These are phyloP conservation scores for Limnephilus lunatus DNA, from an alignment of 2,888 invertebrate species.

Conservation along the genomic window DNA sequence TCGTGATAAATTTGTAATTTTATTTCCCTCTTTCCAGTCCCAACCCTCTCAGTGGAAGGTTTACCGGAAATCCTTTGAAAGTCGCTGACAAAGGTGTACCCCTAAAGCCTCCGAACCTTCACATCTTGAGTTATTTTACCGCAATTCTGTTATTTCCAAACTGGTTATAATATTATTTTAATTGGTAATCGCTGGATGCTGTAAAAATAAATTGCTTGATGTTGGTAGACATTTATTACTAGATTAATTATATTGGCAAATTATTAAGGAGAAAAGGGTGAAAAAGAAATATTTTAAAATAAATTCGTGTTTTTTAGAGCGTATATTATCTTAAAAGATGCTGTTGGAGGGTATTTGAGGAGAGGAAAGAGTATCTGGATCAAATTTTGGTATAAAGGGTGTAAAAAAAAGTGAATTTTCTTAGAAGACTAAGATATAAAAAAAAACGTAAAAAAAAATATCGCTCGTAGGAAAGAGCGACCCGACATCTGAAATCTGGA, in stretches of 20 bases:
- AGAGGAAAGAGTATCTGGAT: too few relatives aligned
- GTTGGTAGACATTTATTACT: neutral
- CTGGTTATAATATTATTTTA: neutral
- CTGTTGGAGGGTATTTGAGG: too few relatives aligned
- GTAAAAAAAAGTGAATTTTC: too few relatives aligned
- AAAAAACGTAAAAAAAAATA: too few relatives aligned
- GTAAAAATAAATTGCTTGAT: neutral
- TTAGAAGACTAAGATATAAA: too few relatives aligned
- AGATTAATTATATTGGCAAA: neutral
- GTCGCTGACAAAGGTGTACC: neutral
- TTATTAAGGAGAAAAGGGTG: neutral
- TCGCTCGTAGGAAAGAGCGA: too few relatives aligned
- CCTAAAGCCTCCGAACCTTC: neutral
- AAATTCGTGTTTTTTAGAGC: too few relatives aligned
- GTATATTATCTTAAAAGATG: too few relatives aligned
- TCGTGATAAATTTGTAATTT: neutral
- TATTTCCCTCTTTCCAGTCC: neutral
- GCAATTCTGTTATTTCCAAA: neutral
- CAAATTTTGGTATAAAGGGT: too few relatives aligned
- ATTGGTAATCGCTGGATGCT: neutral
- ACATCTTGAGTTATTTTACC: neutral
- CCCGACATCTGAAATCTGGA: too few relatives aligned
- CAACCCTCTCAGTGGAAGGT: neutral
- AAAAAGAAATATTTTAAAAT: too few relatives aligned
- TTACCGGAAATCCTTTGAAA: neutral